Base-by-base conservation (phyloP, 2,888 invertebrate genomes). In the Ochropleura leucogaster region DNA sequence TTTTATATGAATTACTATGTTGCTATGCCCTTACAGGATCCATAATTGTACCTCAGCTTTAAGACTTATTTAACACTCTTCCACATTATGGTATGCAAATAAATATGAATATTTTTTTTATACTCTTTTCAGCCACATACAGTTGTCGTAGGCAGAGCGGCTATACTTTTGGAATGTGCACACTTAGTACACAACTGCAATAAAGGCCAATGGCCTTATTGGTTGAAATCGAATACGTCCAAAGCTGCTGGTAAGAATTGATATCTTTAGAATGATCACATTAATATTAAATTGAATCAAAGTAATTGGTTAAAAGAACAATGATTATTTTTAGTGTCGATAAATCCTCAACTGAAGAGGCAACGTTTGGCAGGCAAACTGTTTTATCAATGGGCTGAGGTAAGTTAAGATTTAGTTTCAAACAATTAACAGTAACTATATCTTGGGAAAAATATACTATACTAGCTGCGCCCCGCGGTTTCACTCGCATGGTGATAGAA, bases 161-260 rank as follows among this genome's bases (percentile, higher is more conserved):
- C 99, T 0, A 97, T 99, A 71, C 95, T 99, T 10, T 94, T 99
- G 79, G 99, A 99, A 94, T 99, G 99, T 93, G 98, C 99, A 0
- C 98, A 99, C 92, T 98, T 99, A 87, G 99, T 99, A 3, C 99
- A 99, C 91, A 98, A 99, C 85, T 99, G 99, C 94, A 99, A 99
- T 93, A 98, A 99, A 91, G 99, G 99, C 0, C 99, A 99, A 87
- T 99, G 99, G 99, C 99, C 99, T 0, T 97, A 98, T 72, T 99
- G 99, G 99, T 98, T 99, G 97, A 99, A 99, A 94, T 97, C 98
- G 12, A 98, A 98, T 84, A 90, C 93, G 6, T 92, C 93, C 12
- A 96, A 96, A 90, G 93, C 92, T 80, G 91, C 94, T 53, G 91
- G 96, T 96, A 87, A 90, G 89, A 79, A 63, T n/a, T 57, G n/a